Evolutionary conservation across 1,140 invertebrate genomes (phyloP), one percentile per base, ranked within the genome.

Genomic region (Medauroidea extradentata): DNA sequence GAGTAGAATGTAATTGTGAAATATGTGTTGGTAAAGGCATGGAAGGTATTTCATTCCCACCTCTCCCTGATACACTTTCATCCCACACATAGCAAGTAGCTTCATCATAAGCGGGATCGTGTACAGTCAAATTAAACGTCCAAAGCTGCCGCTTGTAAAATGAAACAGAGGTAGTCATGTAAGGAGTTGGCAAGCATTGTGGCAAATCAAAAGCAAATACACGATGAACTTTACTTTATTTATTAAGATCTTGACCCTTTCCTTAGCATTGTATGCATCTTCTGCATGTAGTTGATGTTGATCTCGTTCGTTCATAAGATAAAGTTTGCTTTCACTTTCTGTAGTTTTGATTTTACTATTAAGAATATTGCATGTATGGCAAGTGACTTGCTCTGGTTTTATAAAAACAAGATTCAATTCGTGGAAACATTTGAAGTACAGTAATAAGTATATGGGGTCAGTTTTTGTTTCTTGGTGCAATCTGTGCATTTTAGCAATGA

Each of bases 21-120:
- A 3, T 68, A 61, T n/a, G 24, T 57, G 43, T 29, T 61, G 16
- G 19, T 27, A 43, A 11, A 65, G 5, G 46, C 58, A 65, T 18
- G 57, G n/a, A 59, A n/a, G n/a, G n/a, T n/a, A n/a, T n/a, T n/a
- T n/a, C n/a, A n/a, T n/a, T n/a, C n/a, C n/a, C n/a, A n/a, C n/a
- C n/a, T n/a, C n/a, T n/a, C n/a, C n/a, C n/a, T n/a, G n/a, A n/a
- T n/a, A n/a, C n/a, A n/a, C n/a, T n/a, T n/a, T n/a, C n/a, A n/a
- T n/a, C n/a, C n/a, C n/a, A n/a, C n/a, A n/a, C n/a, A n/a, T n/a
- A 68, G 44, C 64, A 67, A 13, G 16, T 51, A 19, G 38, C 57
- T 29, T 62, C 53, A 14, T 57, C 42, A 14, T 39, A 61, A 13
- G 11, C 25, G 7, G 65, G 25, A 54, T 68, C 53, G 53, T 59